Evolutionary conservation across 2,797 vertebrate species (phyloP).

Genomic region (Pogoniulus pusillus): DNA sequence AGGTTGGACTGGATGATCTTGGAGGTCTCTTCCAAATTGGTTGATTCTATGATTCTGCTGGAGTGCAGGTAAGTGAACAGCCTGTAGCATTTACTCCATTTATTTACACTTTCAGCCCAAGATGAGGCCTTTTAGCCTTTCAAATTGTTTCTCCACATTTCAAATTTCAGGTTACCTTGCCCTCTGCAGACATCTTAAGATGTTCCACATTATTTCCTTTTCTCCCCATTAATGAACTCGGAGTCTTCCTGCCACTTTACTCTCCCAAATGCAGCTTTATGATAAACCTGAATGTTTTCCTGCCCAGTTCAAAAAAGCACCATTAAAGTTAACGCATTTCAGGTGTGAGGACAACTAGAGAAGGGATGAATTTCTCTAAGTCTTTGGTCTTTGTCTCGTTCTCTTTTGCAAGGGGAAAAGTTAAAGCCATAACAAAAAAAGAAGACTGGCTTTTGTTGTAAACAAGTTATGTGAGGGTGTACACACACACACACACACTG

Average conservation of each 20-base stretch:
- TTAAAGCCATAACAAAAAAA: slow-evolving; percentile 50
- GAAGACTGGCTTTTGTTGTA: slow-evolving; percentile 2
- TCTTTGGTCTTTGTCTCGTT: slow-evolving; percentile 71
- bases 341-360: background rate
- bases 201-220: slow-evolving; percentile 14
- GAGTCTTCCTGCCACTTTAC: background rate
- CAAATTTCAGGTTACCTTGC: background rate
- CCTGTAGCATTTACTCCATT: background rate
- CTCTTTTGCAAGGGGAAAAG: background rate
- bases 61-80: background rate
- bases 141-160: background rate
- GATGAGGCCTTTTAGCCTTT: background rate
- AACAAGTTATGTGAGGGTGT: background rate
- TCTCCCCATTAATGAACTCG: background rate
- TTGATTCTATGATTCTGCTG: background rate
- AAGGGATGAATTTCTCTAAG: slow-evolving; percentile 13
- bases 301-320: slow-evolving; percentile 32
- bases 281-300: background rate
- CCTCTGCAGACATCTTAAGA: background rate
- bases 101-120: background rate
- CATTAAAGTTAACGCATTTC: slow-evolving; percentile 40
- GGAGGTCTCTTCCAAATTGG: too few relatives aligned
- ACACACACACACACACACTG: background rate
- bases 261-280: background rate
- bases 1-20: too few relatives aligned